These are phyloP conservation scores for Rhynchotus rufescens DNA, from an alignment of 2,797 vertebrate genomes.

Conservation along the genomic window DNA sequence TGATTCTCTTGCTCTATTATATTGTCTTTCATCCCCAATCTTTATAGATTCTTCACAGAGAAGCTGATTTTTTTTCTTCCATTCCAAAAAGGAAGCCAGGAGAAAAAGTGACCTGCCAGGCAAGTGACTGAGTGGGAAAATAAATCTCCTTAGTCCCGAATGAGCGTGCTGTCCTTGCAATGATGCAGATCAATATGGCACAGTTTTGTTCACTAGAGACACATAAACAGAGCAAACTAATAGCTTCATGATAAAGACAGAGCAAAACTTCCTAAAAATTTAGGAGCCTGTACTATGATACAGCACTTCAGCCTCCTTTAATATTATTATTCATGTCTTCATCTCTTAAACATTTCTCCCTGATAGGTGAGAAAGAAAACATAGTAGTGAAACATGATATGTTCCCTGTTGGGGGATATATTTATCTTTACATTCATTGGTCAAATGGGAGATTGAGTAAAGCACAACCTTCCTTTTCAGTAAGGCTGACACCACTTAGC, in stretches of 20 bases:
- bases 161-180: background rate
- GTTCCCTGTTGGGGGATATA: background rate
- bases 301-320: background rate
- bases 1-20: constrained; percentile 1
- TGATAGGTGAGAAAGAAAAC: background rate
- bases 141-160: background rate
- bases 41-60: constrained; percentile 36
- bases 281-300: background rate
- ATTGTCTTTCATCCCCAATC: constrained; percentile 27
- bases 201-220: background rate
- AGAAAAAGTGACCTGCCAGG: constrained; percentile 13
- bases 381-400: background rate
- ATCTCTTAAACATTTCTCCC: background rate
- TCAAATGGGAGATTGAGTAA: background rate
- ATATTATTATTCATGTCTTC: background rate
- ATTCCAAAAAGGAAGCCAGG: constrained; percentile 1
- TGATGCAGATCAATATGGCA: background rate
- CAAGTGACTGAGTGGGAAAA: background rate
- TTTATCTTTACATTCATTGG: background rate
- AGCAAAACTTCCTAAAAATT: background rate
- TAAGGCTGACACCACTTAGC: background rate
- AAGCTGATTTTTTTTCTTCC: background rate
- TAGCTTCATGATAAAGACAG: background rate
- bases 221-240: background rate
- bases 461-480: background rate